Evolutionary conservation across 2,113 vertebrate species (phyloP), one percentile per base, ranked within the genome.

Genomic region (Tylochromis polylepis): DNA sequence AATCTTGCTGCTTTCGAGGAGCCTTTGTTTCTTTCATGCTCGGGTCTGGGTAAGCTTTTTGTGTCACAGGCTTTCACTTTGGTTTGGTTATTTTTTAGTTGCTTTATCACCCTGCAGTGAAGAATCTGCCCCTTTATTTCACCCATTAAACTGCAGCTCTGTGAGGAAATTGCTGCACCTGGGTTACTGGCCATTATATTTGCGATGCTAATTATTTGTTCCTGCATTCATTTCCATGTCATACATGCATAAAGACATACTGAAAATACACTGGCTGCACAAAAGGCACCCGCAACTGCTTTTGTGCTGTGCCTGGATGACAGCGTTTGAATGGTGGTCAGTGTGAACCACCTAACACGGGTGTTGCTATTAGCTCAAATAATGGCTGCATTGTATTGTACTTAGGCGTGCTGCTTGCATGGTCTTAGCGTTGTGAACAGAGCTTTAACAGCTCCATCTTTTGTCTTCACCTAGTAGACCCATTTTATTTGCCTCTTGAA

Each of bases 131-230:
- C 59, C 59, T 83, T 84, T 15, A 83, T 88, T 84, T 85, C 65
- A 29, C 46, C 65, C 84, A 91, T 85, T 88, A 82, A 75, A 29
- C 70, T 18, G 29, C 55, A 65, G 41, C 78, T 27, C 53, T 15
- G 31, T 3, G 75, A 86, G 60, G 41, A 81, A 65, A 86, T 78
- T 24, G 89, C 79, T 49, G 59, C 90, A 91, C 89, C 89, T 85
- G 82, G 41, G 82, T 82, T 84, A 70, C 81, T 4, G 67, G 34
- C 34, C 53, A 46, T 22, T 41, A 38, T 81, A 51, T 88, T 87
- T 88, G 85, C 34, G 20, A 80, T 88, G 84, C 34, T 81, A 87
- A 91, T 89, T 79, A 70, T 85, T 82, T 80, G 11, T 57, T 57
- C 22, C 86, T 38, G 34, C n/a, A 22, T 62, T 89, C 31, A 90